Conservation (phyloP, 1,140 invertebrate genomes). For the Hyphantria cunea region DNA sequence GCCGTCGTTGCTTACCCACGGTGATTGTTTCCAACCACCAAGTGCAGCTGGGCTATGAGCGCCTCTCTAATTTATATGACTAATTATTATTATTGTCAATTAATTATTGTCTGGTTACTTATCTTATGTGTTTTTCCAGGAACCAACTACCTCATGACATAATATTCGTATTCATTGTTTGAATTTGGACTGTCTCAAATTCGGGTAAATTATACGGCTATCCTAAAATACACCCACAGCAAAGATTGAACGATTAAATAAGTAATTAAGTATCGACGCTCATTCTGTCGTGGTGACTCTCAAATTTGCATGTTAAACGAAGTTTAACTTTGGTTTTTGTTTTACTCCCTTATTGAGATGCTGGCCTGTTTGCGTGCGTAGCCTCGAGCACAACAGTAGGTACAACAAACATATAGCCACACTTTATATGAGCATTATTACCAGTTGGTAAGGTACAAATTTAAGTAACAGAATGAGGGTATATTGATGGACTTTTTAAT, state of each 20-base stretch:
- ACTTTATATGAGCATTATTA: slow-evolving; percentile 23
- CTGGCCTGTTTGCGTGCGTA: slow-evolving; percentile 59
- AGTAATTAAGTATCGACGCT: slow-evolving; percentile 80
- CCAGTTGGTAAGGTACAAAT: slow-evolving; percentile 32
- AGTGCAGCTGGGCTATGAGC: no score
- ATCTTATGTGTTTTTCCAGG: no score
- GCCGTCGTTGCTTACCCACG: no score
- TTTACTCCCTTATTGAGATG: slow-evolving; percentile 75
- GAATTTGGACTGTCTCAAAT: slow-evolving; percentile 7
- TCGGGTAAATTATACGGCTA: slow-evolving; percentile 1
- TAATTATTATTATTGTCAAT: no score
- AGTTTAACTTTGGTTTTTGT: slow-evolving; percentile 72
- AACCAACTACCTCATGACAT: no score
- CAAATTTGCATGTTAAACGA: slow-evolving; percentile 82
- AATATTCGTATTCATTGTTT: no score
- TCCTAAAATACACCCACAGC: slow-evolving; percentile 48
- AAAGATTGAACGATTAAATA: slow-evolving; percentile 77
- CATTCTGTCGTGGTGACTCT: slow-evolving; percentile 76
- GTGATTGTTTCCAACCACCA: no score
- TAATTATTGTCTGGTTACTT: no score
- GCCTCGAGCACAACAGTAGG: slow-evolving; percentile 46
- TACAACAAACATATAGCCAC: slow-evolving; percentile 7
- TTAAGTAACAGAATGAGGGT: slow-evolving; percentile 21
- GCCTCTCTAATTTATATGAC: no score
- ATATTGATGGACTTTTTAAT: slow-evolving; percentile 71